Evolutionary conservation across 92 coral and sea anemone genomes (phyloP), one percentile per base, ranked within the genome.

Genomic region (Isaurus tuberculatus): DNA sequence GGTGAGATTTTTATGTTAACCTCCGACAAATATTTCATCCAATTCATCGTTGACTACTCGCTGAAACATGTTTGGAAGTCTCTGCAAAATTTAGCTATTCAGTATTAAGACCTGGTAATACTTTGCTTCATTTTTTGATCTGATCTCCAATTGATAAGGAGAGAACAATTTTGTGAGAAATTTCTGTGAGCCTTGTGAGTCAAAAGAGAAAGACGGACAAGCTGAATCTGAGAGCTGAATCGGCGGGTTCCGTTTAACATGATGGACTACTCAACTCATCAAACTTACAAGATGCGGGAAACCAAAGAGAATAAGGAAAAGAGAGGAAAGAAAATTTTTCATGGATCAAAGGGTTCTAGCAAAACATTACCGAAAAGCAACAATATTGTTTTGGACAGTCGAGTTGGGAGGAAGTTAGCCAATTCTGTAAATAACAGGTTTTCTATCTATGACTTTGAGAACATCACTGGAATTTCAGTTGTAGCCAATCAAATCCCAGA

Each of bases 391-490:
- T 16, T 77, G 82, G 82, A 77, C 17, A 77, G 55, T 55, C 63
- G 63, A 60, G 82, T 77, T 5, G 82, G 82, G 17, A 77, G 70
- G 34, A 77, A 77, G 15, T 32, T 77, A 2, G 82, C 82, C 34
- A 77, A 77, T 23, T 34, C 70, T 8, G 82, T 10, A 4, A 77
- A 69, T 4, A 77, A 77, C 36, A 77, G 82, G 33, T 77, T 33
- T 55, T 77, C 82, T 0, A 77, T 77, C 36, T 77, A 58, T 60
- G 82, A 77, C 31, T 20, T 44, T 44, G 82, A 77, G 23, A 77
- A 77, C 55, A 28, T 53, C 14, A 17, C 68, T 30, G 43, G 82
- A 36, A 58, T 57, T 32, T 1, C 37, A 31, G 68, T 36, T 1
- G 28, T 13, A 34, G 29, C 51, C 43, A 58, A 40, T 5, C 49